Conservation (phyloP, 1,140 invertebrate species). For the Pseudachorutes palmiensis region DNA sequence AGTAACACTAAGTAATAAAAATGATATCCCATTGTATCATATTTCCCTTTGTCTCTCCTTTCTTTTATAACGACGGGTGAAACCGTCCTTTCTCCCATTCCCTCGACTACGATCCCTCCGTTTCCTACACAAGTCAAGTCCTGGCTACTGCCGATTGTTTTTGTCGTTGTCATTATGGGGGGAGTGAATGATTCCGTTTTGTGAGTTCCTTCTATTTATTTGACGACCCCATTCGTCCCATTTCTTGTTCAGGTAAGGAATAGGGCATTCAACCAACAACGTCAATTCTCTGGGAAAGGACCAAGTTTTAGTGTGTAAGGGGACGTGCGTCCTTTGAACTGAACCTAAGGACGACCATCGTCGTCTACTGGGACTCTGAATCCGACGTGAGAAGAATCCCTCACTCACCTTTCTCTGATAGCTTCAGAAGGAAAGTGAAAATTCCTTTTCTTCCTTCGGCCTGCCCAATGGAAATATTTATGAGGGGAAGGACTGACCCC, state of each 20-base stretch:
- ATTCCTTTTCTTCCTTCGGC: no score
- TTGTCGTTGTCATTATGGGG: neutral
- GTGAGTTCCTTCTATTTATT: neutral
- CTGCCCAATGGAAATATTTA: constrained; percentile 1
- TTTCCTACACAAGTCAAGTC: neutral
- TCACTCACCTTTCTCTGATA: neutral
- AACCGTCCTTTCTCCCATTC: neutral
- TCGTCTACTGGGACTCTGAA: neutral
- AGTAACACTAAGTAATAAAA: neutral
- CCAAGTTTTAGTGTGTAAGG: neutral
- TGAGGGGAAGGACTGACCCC: neutral
- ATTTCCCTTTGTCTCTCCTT: neutral
- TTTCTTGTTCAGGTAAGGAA: no score
- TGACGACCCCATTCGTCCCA: neutral
- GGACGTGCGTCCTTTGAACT: neutral
- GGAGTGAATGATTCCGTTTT: neutral
- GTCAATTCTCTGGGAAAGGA: no score
- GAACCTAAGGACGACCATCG: neutral
- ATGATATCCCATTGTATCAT: neutral
- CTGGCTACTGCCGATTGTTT: neutral
- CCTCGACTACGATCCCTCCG: neutral
- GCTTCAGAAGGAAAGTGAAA: neutral
- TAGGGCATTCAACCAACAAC: no score
- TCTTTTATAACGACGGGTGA: neutral
- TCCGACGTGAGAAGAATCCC: neutral